phyloP scores from a whole-genome alignment of 2,113 vertebrate species.

The Lamprotornis superbus region DNA sequence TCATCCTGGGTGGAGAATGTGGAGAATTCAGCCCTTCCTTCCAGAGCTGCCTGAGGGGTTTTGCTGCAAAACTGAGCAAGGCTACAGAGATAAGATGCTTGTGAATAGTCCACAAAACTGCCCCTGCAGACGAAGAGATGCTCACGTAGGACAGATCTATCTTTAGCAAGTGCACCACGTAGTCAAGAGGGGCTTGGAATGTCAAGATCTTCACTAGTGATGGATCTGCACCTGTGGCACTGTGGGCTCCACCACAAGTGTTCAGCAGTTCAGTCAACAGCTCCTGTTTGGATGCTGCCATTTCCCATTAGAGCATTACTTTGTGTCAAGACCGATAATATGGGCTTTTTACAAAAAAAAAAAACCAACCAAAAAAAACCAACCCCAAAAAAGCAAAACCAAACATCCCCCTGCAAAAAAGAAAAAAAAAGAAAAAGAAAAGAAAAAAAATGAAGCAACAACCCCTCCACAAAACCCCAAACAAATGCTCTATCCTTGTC shows the following conservation, averaged over 20 bases:
- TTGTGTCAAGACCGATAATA: background rate
- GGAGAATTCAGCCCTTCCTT: background rate
- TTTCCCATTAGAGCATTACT: background rate
- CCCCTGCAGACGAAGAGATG: background rate
- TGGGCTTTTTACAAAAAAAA: background rate
- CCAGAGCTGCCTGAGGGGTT: background rate
- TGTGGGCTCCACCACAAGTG: background rate
- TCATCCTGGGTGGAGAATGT: background rate
- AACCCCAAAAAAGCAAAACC: background rate
- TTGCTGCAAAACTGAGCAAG: background rate
- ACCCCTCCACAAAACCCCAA: background rate
- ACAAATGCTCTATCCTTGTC: background rate
- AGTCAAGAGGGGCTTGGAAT: background rate
- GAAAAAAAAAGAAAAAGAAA: background rate
- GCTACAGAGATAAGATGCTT: background rate
- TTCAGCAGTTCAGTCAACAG: background rate
- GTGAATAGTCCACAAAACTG: background rate
- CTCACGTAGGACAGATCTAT: background rate
- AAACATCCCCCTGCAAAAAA: background rate
- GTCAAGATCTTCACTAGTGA: background rate
- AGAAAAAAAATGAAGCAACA: background rate
- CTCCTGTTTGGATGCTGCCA: background rate
- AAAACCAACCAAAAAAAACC: too few species aligned
- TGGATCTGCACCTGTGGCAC: too few species aligned
- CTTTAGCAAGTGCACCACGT: background rate